A percentile compares a stretch with the other conserved stretches of the same genome.
phyloP scores from a whole-genome alignment of 1,140 invertebrate species.

The Orius laevigatus region DNA sequence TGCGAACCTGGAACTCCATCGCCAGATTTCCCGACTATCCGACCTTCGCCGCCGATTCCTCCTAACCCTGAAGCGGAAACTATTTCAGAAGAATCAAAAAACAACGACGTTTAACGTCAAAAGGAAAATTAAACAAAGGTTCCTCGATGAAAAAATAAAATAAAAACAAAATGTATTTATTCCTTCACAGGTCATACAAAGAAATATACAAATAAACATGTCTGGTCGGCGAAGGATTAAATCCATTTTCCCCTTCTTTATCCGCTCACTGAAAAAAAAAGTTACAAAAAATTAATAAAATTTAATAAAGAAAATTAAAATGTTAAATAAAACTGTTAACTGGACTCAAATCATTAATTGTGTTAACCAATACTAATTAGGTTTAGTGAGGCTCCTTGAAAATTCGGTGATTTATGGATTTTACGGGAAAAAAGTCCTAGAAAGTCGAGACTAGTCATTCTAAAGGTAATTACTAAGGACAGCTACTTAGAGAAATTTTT shows the following conservation, averaged over 20 bases:
- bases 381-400: too few species aligned
- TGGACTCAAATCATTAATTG: too few species aligned
- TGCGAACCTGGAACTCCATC: background rate
- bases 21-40: background rate
- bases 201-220: slow-evolving; percentile 5
- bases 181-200: slow-evolving; percentile 13
- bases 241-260: background rate
- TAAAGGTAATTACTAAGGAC: too few species aligned
- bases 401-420: too few species aligned
- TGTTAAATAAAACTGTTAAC: too few species aligned
- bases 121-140: background rate
- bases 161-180: slow-evolving; percentile 13
- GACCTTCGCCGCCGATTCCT: background rate
- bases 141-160: slow-evolving; percentile 4
- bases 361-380: too few species aligned
- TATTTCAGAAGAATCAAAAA: background rate
- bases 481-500: too few species aligned
- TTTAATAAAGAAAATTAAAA: too few species aligned
- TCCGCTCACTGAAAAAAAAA: slow-evolving; percentile 13
- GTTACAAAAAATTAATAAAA: slow-evolving; percentile 1
- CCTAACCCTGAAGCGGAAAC: background rate
- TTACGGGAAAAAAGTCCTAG: too few species aligned
- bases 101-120: too few species aligned
- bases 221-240: slow-evolving; percentile 12
- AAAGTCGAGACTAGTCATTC: too few species aligned